These are phyloP conservation scores for Zaprionus ornatus DNA, from an alignment of 1,140 invertebrate species.

Conservation along the genomic window DNA sequence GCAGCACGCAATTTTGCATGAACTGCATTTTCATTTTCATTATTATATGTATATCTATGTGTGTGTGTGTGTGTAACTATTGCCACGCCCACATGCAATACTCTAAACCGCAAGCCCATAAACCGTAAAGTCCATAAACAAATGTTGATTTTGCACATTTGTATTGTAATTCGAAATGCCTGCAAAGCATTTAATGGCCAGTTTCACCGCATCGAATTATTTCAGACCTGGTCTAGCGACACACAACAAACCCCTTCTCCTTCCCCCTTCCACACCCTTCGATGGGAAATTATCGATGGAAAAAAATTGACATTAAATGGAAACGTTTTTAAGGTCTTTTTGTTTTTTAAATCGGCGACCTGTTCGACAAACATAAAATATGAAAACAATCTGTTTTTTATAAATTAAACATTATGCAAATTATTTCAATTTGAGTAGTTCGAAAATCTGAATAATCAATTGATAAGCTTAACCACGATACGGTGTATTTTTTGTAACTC, in stretches of 20 bases:
- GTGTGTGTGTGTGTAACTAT: not conserved
- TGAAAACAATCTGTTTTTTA: not conserved
- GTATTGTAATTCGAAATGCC: conserved; percentile 12
- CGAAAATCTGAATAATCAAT: conserved; percentile 2
- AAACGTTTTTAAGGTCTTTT: not conserved
- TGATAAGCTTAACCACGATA: conserved; percentile 1
- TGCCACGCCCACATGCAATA: conserved; percentile 14
- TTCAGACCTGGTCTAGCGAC: not conserved
- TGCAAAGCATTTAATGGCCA: conserved; percentile 28
- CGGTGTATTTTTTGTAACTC: not conserved
- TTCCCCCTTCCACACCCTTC: not conserved
- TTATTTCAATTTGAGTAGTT: not conserved
- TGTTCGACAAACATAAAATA: not conserved
- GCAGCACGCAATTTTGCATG: not conserved
- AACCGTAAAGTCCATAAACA: conserved; percentile 31
- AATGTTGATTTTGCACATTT: conserved; percentile 44
- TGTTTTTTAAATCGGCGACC: not conserved
- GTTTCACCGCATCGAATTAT: conserved; percentile 20
- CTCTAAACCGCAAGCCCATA: conserved; percentile 22
- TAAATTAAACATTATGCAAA: conserved; percentile 11
- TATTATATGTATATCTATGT: conserved; percentile 3
- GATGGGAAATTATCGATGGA: not conserved
- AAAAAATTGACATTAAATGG: not conserved
- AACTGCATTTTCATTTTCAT: not conserved
- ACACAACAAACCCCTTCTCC: no score